These are phyloP conservation scores for Mormoops blainvillei DNA, from an alignment of 2,113 vertebrate species.

Conservation along the genomic window DNA sequence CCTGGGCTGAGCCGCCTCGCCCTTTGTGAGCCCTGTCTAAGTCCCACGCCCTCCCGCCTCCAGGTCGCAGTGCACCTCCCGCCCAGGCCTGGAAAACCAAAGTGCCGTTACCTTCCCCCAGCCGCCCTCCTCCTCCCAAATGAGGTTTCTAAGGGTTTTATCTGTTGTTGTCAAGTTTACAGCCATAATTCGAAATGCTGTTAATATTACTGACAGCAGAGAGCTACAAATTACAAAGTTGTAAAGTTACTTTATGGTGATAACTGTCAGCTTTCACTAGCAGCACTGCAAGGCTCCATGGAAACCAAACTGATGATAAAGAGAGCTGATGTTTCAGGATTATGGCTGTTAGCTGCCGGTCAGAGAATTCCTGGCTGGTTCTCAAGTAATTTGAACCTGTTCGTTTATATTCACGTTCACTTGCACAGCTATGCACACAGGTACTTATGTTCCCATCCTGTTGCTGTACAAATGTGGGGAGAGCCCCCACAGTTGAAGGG, in stretches of 20 bases:
- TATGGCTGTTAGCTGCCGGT: conserved; percentile 68
- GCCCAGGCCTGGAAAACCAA: conserved; percentile 47
- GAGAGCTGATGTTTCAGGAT: conserved; percentile 75
- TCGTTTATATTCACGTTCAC: neutral
- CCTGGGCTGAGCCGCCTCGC: neutral
- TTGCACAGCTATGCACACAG: neutral
- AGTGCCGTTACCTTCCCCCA: neutral
- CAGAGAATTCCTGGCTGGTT: conserved; percentile 62
- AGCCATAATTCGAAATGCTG: conserved; percentile 80
- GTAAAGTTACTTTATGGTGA: conserved; percentile 84
- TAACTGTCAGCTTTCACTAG: conserved; percentile 83
- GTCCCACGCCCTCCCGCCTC: neutral
- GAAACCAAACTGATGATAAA: conserved; percentile 80
- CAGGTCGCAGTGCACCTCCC: neutral
- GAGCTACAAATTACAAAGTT: conserved; percentile 85
- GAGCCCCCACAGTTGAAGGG: neutral
- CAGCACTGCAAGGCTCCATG: conserved; percentile 78
- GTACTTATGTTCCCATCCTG: neutral
- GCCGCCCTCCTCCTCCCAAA: conserved; percentile 40
- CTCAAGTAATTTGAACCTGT: neutral
- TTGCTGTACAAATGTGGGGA: neutral
- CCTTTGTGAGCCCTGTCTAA: neutral
- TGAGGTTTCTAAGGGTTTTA: conserved; percentile 63
- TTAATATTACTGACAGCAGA: conserved; percentile 85
- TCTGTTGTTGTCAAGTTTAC: conserved; percentile 79